Percentiles rank a stretch among this genome's conserved stretches.
These are phyloP conservation scores for Chrysina gloriosa DNA, from an alignment of 2,888 invertebrate species.

Conservation along the genomic window DNA sequence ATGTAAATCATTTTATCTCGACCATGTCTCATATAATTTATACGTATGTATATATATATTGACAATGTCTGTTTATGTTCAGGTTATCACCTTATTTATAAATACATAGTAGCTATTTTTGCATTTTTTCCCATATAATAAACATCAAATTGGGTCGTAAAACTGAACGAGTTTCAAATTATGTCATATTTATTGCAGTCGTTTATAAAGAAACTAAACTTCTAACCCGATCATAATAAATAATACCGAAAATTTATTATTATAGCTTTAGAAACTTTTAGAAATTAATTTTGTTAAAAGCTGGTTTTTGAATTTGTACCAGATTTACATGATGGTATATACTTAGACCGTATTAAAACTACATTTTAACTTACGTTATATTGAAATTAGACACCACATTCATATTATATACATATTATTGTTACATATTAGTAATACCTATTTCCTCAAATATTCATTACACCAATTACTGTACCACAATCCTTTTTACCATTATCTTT, in stretches of 20 bases:
- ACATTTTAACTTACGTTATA: no score
- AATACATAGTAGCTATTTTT: no score
- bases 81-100: no score
- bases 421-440: no score
- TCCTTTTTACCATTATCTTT: no score
- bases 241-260: background rate
- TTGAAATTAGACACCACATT: no score
- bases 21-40: background rate
- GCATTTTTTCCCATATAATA: background rate
- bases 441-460: no score
- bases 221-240: background rate
- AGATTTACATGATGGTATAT: no score
- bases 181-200: background rate
- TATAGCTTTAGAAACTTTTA: background rate
- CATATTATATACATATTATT: no score
- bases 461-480: no score
- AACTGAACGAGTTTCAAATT: background rate
- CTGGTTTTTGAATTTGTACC: no score
- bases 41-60: background rate
- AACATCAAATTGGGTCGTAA: background rate
- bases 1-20: background rate
- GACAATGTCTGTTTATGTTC: background rate
- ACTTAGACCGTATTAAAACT: no score
- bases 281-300: background rate
- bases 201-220: background rate